Evolutionary conservation across 1,140 invertebrate species (phyloP), one percentile per base, ranked within the genome.

Genomic region (Drosophila nigrodunni): DNA sequence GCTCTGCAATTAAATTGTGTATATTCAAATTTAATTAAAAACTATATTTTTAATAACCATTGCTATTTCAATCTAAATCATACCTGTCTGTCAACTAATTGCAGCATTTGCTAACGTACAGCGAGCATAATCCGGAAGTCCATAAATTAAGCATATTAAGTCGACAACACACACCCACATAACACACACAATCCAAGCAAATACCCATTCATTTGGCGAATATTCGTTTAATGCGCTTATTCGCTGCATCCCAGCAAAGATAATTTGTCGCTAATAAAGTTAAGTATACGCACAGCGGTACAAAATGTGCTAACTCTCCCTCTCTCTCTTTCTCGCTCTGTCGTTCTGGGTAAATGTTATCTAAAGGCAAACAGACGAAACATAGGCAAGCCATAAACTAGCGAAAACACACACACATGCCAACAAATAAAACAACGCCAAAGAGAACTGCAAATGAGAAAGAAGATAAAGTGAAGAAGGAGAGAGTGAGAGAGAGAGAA

Each of bases 181-280:
- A 30, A 35, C 30, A 43, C 10, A 60, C 25, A 44, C 44, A 59
- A 62, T 34, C 44, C 43, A 49, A 7, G 50, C 49, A 59, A 49
- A 65, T 18, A 46, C 11, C n/a, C 11, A 44, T 55, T 37, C 30
- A 52, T 49, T 71, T 75, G 46, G 52, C 72, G 67, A 41, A 46
- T 60, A 39, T 70, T 54, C 50, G 50, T 54, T 54, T 54, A 79
- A 83, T 74, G 80, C 65, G 80, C 54, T 88, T 80, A 87, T 77
- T 77, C 74, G 79, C 75, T 77, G 59, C 30, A 68, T 68, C 49
- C 71, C 44, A 57, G 44, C 50, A 62, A 64, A 80, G 65, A 86
- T 88, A 80, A 88, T 83, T 88, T 41, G 73, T 49, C 77, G 57
- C 85, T 88, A 88, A 88, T 88, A 82, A 89, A 88, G 80, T 88